These are phyloP conservation scores for Heloderma charlesbogerti DNA, from an alignment of 2,113 vertebrate genomes.

Conservation along the genomic window DNA sequence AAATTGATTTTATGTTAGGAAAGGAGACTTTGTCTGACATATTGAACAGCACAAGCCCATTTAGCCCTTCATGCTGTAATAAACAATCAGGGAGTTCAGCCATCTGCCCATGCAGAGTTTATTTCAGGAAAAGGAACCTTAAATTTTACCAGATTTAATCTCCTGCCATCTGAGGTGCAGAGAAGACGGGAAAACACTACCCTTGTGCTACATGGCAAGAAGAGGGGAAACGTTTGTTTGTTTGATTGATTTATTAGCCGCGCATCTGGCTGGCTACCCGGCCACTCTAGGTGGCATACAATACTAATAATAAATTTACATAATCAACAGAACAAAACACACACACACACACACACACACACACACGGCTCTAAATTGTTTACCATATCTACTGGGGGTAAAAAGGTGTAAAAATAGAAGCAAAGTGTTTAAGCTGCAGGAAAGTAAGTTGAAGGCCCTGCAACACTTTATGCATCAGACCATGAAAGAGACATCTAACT, in stretches of 20 bases:
- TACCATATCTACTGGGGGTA: not conserved
- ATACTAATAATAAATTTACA: no score
- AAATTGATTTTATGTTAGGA: conserved; percentile 40
- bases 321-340: no score
- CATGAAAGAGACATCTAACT: conserved; percentile 39
- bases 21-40: conserved; percentile 17
- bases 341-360: no score
- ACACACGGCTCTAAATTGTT: no score
- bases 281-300: no score
- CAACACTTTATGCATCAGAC: not conserved
- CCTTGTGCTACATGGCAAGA: not conserved
- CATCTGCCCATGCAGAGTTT: conserved; percentile 1
- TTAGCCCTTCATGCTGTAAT: conserved; percentile 14
- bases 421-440: not conserved
- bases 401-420: not conserved
- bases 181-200: not conserved
- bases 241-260: no score
- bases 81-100: conserved; percentile 19
- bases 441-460: not conserved
- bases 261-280: no score
- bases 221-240: not conserved
- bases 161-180: not conserved
- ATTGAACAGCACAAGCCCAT: conserved; percentile 9
- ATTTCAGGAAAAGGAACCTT: conserved; percentile 9
- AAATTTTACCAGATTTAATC: conserved; percentile 11